Evolutionary conservation across 2,888 invertebrate species (phyloP).

Genomic region (Gisinianus flammeolus): DNA sequence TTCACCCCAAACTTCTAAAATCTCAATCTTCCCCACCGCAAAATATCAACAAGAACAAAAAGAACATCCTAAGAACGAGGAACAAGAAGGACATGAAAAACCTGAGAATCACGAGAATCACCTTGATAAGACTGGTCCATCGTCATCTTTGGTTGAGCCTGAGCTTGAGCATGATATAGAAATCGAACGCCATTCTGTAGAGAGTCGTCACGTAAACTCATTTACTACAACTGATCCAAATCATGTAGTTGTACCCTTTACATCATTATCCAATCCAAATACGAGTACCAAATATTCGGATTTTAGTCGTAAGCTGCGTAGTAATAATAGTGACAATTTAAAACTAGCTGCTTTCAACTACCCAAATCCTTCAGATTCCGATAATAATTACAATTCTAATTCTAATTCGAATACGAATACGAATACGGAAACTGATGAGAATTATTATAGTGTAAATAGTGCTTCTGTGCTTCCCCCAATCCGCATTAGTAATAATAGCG

Average conservation of each 20-base stretch:
- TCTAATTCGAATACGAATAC: background rate
- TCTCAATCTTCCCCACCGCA: too few species aligned
- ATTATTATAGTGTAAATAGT: background rate
- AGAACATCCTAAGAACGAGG: too few species aligned
- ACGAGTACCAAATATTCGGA: background rate
- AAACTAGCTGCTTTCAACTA: too few species aligned
- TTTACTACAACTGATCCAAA: background rate
- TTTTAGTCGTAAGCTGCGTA: background rate
- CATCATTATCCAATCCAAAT: too few species aligned
- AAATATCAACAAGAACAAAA: too few species aligned
- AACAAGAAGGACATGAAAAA: too few species aligned
- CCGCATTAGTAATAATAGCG: background rate
- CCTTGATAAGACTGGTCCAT: background rate
- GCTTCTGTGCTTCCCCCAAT: background rate
- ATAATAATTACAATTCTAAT: background rate
- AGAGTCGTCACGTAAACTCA: background rate
- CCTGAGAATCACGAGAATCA: too few species aligned
- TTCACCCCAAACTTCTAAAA: too few species aligned
- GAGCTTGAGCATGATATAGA: background rate
- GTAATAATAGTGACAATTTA: too few species aligned
- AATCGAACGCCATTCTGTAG: background rate
- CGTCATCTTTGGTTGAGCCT: background rate
- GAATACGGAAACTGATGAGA: background rate
- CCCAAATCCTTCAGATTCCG: background rate
- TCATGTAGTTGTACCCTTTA: background rate